Evolutionary conservation across 2,888 invertebrate species (phyloP), one percentile per base, ranked within the genome.

Genomic region (Tolmerus cingulatus): DNA sequence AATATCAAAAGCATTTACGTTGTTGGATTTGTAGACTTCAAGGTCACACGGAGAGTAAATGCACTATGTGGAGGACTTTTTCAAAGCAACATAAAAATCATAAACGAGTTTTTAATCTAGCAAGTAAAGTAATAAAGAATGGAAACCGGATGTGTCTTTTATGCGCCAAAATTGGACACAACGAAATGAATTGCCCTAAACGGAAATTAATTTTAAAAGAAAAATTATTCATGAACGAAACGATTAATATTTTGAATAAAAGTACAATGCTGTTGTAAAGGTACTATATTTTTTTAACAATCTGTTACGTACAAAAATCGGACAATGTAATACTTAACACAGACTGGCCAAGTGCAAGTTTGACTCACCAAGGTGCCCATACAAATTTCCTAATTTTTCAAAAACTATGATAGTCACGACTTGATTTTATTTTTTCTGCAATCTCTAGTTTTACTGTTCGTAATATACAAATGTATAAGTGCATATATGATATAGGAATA

Each of bases 41-140:
- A 12, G 93, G 93, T 0, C 93, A 93, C 87, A 91, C 90, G 2
- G 93, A 93, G 87, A 89, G 84, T 8, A 90, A 89, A 4, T 93
- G 93, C 51, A 12, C 0, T 0, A 86, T 89, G 5, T 90, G 91
- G 89, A 43, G 23, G 9, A 2, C 34, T 23, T 57, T 66, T 81
- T 37, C 5, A 3, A 46, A 23, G 40, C 34, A 46, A 23, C n/a
- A 16, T 34, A 86, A 57, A n/a, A 86, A n/a, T 8, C 86, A 57
- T 55, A 23, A 30, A 12, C 40, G 40, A 14, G 12, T 27, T 14
- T 57, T 79, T 12, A 23, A 19, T 37, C 23, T 27, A 55, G 19
- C 34, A 23, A 30, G 34, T 1, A 43, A 12, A 27, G 14, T 16
- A 19, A 27, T n/a, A 4, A 40, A 57, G 5, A 78, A 86, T 5